These are phyloP conservation scores for Rotaria sp. DNA, from an alignment of 2,888 invertebrate genomes.

Conservation along the genomic window DNA sequence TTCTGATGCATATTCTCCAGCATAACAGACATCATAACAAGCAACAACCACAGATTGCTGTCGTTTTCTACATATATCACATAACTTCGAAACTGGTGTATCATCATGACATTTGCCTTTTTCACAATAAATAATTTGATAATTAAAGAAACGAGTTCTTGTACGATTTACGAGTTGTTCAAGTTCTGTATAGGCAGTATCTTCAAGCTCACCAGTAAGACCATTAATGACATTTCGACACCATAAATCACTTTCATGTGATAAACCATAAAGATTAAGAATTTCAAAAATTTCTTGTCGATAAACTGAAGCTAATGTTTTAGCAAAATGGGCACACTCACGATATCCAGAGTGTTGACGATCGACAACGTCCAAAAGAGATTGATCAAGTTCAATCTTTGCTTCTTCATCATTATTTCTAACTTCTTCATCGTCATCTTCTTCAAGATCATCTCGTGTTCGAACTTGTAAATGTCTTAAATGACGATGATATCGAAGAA, in stretches of 20 bases:
- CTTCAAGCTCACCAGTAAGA: neutral
- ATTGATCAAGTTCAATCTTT: neutral
- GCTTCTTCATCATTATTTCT: neutral
- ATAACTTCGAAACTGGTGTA: neutral
- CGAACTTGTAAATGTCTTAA: neutral
- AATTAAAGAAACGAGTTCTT: neutral
- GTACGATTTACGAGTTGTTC: neutral
- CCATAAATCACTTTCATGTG: slow-evolving; percentile 17
- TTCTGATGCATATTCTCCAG: neutral
- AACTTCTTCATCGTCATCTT: neutral
- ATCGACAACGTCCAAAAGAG: neutral
- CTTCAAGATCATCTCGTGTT: neutral
- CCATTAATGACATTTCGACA: neutral
- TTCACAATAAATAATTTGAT: neutral
- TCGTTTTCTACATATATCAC: neutral
- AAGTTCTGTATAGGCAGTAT: neutral
- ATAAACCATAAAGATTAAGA: neutral
- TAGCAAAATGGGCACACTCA: neutral
- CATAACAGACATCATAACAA: neutral
- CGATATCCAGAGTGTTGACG: neutral
- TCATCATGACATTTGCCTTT: neutral
- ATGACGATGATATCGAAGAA: neutral
- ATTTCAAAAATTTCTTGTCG: slow-evolving; percentile 15
- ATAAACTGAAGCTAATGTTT: neutral
- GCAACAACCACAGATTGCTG: neutral